Percentiles rank a stretch among this genome's conserved stretches.
Evolutionary conservation across 1,140 invertebrate species (phyloP).

Genomic region (Megalonaias nervosa): DNA sequence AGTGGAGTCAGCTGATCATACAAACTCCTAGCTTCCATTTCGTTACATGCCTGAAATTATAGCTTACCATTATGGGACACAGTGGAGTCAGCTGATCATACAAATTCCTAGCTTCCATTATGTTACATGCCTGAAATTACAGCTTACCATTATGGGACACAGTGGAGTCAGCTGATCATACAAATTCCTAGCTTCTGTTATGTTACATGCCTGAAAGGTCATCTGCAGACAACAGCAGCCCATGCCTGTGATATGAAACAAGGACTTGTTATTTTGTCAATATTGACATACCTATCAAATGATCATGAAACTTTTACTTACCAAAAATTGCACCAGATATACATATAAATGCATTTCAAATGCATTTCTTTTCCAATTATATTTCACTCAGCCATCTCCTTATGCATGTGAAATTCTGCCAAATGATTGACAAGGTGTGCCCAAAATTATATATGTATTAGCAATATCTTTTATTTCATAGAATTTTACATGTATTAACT

Average conservation of each 20-base stretch:
- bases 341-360: too few species aligned
- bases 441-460: too few species aligned
- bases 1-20: constrained; percentile 98
- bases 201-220: constrained; percentile 93
- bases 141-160: constrained; percentile 94
- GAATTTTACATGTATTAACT: too few species aligned
- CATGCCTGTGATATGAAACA: constrained; percentile 22
- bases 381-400: too few species aligned
- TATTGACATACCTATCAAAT: too few species aligned
- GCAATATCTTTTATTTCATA: too few species aligned
- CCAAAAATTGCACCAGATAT: too few species aligned
- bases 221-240: constrained; percentile 74
- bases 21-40: constrained; percentile 82
- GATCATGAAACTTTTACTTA: too few species aligned
- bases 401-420: too few species aligned
- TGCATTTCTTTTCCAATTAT: too few species aligned
- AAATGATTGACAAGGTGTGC: too few species aligned
- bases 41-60: background rate
- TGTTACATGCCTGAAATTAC: constrained; percentile 91
- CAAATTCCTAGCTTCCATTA: constrained; percentile 93
- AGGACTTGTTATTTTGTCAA: background rate
- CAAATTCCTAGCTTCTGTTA: constrained; percentile 93
- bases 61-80: constrained; percentile 94
- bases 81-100: constrained; percentile 98
- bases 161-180: constrained; percentile 98